Base-by-base conservation (phyloP, 2,888 invertebrate species). In the Celastrina argiolus region DNA sequence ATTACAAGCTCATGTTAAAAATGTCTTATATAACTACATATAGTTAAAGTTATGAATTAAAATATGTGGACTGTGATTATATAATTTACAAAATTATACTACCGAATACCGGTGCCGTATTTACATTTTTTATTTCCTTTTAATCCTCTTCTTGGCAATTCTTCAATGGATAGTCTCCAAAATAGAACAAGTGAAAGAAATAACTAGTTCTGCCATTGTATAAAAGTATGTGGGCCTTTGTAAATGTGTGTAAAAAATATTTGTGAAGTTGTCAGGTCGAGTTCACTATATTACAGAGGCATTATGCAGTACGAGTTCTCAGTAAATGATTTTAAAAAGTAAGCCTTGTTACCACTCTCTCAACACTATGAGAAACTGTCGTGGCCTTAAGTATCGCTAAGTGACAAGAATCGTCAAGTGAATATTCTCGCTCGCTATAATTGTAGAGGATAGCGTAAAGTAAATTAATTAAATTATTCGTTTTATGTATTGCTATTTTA, bases 141-240 rank as follows among this genome's bases (percentile, higher is more conserved):
- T 61, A 39, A 61, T 39, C 36, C 61, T 36, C 61, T 39, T 61
- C 61, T 61, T 61, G 39, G 61, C 61, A 61, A 61, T 61, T 61
- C 61, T 61, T 61, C 39, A 39, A 39, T 61, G 10, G 61, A 61
- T 22, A 39, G 36, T 61, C 16, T 22, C 31, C 12, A 61, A 61
- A 61, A 61, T 22, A 14, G 36, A 16, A 34, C 34, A 34, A 34
- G 31, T 16, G 18, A 22, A 61, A 61, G 5, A 22, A 45, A 26
- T 26, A 28, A 56, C 26, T 28, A 14, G 56, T 8, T 56, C 5
- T 18, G 18, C 28, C 5, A 56, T 26, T 51, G 51, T 1, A 51
- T 51, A 51, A 22, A 18, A 58, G 16, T 34, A 36, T 59, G 34
- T 34, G 16, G 10, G 39, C 61, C 18, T 59, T 61, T 22, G 39